These are phyloP conservation scores for Ia io DNA, from an alignment of 2,113 vertebrate species.

Conservation along the genomic window DNA sequence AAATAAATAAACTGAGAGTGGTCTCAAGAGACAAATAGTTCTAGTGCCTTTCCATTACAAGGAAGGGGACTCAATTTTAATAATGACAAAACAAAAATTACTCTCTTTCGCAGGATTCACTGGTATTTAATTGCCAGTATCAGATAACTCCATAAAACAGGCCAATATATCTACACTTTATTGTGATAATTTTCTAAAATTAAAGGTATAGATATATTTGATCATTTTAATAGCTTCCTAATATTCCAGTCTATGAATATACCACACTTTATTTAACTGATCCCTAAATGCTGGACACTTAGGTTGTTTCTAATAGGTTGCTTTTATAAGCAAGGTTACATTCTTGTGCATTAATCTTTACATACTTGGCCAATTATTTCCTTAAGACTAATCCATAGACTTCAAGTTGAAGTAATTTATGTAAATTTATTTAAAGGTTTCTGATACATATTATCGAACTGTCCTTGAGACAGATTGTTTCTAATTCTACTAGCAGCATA, in stretches of 20 bases:
- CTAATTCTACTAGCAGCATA: neutral
- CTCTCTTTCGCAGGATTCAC: neutral
- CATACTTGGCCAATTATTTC: neutral
- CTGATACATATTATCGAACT: neutral
- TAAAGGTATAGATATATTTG: neutral
- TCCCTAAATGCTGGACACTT: constrained; percentile 6
- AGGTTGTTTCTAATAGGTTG: neutral
- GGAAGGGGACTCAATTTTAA: constrained; percentile 25
- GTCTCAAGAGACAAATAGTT: constrained; percentile 21
- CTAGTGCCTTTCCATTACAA: constrained; percentile 27
- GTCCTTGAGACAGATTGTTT: neutral
- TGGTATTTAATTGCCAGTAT: neutral
- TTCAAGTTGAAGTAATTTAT: constrained; percentile 12
- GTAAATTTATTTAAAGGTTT: neutral
- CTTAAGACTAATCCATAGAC: neutral
- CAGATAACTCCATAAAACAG: neutral
- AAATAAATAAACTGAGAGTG: neutral
- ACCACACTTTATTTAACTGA: neutral
- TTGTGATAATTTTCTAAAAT: neutral
- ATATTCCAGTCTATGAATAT: neutral
- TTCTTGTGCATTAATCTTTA: neutral
- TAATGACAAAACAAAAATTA: constrained; percentile 31
- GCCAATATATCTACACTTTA: neutral
- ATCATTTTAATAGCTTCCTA: neutral
- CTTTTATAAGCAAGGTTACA: neutral